phyloP scores from a whole-genome alignment of 2,113 vertebrate genomes.

The Oreocharis arfaki region DNA sequence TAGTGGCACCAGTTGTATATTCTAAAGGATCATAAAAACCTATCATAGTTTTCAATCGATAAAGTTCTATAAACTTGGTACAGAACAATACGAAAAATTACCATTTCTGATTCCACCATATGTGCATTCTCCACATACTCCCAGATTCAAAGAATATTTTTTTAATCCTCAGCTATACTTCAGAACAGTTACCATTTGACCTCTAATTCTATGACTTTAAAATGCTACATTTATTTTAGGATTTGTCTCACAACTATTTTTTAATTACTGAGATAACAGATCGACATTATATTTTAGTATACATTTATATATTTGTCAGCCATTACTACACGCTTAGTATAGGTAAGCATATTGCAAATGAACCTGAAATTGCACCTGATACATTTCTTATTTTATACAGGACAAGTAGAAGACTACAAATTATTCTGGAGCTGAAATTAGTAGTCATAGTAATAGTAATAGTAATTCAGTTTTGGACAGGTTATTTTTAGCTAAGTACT shows the following conservation, averaged over 20 bases:
- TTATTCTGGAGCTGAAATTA: slow-evolving; percentile 22
- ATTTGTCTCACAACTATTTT: neutral
- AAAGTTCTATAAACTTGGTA: neutral
- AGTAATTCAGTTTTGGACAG: slow-evolving; percentile 22
- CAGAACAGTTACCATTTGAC: neutral
- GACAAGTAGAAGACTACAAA: neutral
- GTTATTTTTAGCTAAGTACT: slow-evolving; percentile 42
- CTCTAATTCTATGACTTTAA: neutral
- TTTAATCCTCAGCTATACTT: neutral
- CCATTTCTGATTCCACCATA: neutral
- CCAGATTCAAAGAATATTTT: neutral
- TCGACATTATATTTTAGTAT: neutral
- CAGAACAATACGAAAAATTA: neutral
- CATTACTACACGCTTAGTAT: neutral
- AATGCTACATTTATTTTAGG: neutral
- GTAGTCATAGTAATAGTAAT: neutral
- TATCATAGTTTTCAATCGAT: neutral
- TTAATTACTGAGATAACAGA: slow-evolving; percentile 16
- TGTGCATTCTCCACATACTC: neutral
- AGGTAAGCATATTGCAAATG: neutral
- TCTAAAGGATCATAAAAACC: neutral
- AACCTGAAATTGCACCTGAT: slow-evolving; percentile 10
- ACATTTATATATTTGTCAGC: neutral
- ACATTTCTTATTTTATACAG: neutral
- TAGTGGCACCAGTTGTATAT: neutral